Conservation (phyloP, 2,888 invertebrate species). For the Oscheius myriophilus region DNA sequence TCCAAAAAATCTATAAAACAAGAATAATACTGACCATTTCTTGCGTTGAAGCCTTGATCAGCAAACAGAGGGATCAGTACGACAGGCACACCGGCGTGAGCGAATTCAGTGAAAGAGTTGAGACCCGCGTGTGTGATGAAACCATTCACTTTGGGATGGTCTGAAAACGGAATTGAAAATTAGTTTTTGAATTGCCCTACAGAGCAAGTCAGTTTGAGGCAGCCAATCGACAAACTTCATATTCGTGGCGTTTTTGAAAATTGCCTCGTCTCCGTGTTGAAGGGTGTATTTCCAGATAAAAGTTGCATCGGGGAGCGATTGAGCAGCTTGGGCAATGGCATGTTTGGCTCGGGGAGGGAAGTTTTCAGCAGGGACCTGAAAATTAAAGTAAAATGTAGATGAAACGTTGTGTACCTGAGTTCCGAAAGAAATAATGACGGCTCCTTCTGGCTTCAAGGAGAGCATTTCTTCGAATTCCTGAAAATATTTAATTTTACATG, state of each 20-base stretch:
- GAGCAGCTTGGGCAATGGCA: conserved; percentile 50
- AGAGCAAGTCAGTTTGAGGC: conserved; percentile 51
- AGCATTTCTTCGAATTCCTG: conserved; percentile 5
- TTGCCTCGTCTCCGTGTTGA: conserved; percentile 32
- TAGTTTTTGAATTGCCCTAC: conserved; percentile 27
- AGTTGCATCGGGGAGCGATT: conserved; percentile 46
- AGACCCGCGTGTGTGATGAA: conserved; percentile 50
- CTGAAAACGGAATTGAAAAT: conserved; percentile 21
- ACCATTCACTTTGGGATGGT: conserved; percentile 39
- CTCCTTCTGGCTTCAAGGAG: conserved; percentile 20
- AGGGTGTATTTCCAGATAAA: conserved; percentile 57
- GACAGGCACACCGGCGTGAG: conserved; percentile 42
- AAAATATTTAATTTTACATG: too few relatives aligned
- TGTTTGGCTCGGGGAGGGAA: conserved; percentile 41
- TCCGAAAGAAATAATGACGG: conserved; percentile 48
- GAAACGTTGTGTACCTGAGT: conserved; percentile 35
- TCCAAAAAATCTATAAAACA: too few relatives aligned
- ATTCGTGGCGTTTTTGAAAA: conserved; percentile 41
- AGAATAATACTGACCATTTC: conserved; percentile 36
- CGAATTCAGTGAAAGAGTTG: conserved; percentile 45
- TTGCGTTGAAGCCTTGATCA: conserved; percentile 47
- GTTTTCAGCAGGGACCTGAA: conserved; percentile 25
- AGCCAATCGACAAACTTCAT: conserved; percentile 45
- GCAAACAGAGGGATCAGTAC: conserved; percentile 46
- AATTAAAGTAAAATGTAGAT: background rate